These are phyloP conservation scores for Pachypeltis micranthus DNA, from an alignment of 1,140 invertebrate genomes.

Conservation along the genomic window DNA sequence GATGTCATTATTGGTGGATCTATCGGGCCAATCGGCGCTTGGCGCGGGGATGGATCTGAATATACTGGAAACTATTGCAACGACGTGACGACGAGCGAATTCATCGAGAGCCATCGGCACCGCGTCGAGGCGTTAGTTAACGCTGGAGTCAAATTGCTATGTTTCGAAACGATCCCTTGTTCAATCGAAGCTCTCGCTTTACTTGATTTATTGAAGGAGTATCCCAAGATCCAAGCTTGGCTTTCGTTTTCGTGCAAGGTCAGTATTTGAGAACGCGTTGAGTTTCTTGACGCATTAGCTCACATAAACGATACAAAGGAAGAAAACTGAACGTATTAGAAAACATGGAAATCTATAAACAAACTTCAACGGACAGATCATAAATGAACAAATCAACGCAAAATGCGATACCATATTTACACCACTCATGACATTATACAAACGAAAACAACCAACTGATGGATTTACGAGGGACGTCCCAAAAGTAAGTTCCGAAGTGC, in stretches of 20 bases:
- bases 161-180: conserved; percentile 82
- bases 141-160: conserved; percentile 66
- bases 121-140: conserved; percentile 61
- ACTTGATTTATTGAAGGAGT: conserved; percentile 59
- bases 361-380: too few relatives aligned
- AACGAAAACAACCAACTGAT: too few relatives aligned
- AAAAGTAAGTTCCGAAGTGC: too few relatives aligned
- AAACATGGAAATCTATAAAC: too few relatives aligned
- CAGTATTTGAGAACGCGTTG: too few relatives aligned
- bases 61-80: conserved; percentile 74
- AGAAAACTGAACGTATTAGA: too few relatives aligned
- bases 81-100: conserved; percentile 46
- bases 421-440: too few relatives aligned
- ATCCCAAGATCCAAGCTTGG: conserved; percentile 61
- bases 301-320: too few relatives aligned
- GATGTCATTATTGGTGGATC: conserved; percentile 60
- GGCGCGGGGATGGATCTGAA: conserved; percentile 76
- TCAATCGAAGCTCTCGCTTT: conserved; percentile 66
- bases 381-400: too few relatives aligned
- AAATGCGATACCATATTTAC: too few relatives aligned
- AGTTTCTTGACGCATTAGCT: too few relatives aligned
- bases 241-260: conserved; percentile 56
- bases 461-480: too few relatives aligned
- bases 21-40: conserved; percentile 82
- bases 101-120: conserved; percentile 69